Evolutionary conservation across 2,797 vertebrate genomes (phyloP), one percentile per base, ranked within the genome.

Genomic region (Sebastes jordani): DNA sequence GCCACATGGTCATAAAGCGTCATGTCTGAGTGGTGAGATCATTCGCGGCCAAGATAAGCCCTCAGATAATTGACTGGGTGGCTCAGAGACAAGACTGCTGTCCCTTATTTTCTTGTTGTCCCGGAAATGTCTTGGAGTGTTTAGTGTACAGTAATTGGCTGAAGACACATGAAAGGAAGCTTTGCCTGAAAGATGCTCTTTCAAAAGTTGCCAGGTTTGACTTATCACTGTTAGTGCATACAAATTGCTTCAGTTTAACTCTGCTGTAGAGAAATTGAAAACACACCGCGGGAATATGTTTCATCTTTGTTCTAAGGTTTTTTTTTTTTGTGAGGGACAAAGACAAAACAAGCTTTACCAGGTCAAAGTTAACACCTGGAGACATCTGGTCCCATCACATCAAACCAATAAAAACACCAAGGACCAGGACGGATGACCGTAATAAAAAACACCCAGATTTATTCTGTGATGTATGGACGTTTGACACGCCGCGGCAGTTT

Each of bases 301-400:
- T 76, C 23, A 79, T 74, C 63, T 77, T 64, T 59, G 16, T 55
- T 52, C n/a, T 18, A 54, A 58, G 4, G 22, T 0, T 11, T 0
- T 22, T 60, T 14, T 49, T 56, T 60, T 14, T 34, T 68, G 52
- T 25, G 11, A 32, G 14, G 55, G 79, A 74, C 32, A 74, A 86
- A 87, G 69, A 82, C 61, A 76, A 86, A 84, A 87, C 42, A 80
- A 42, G 36, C 75, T 83, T 81, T 55, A 46, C 59, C 78, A 76
- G 86, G 80, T 91, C 83, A 91, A 80, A 84, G 76, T 83, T 71
- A 88, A 85, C 85, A 91, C 85, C 81, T 82, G 6, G 42, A 88
- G 32, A 88, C 91, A 94, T 92, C 87, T 94, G 94, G 88, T 68
- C 63, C 76, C 76, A 42, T 85, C 80, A 88, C 85, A 90, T 84